Evolutionary conservation across 2,888 invertebrate species (phyloP), one percentile per base, ranked within the genome.

Genomic region (Deilephila porcellus): DNA sequence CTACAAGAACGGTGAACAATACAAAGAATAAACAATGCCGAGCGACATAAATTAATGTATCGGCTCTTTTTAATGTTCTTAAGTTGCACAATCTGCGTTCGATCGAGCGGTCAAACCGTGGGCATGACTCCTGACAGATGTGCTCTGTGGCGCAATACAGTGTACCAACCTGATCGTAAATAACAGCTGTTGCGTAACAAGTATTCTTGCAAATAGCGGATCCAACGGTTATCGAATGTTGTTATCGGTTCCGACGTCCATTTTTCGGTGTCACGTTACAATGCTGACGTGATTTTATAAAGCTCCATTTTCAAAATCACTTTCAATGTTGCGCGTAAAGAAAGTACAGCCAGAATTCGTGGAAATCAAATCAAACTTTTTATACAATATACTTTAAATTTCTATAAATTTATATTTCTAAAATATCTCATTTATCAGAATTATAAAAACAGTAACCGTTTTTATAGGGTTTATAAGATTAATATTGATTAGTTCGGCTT

Each of bases 81-180:
- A 52, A 60, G 77, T 84, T 84, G 79, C 79, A 79, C 79, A 83
- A 81, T 60, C 20, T 52, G 67, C 6, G 67, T 75, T 72, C 76
- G 76, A 78, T 78, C 73, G 80, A 81, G 75, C 75, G 81, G 77
- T 72, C 79, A 77, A 76, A 73, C 81, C 78, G 83, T 83, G 80
- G 85, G 67, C 67, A 52, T 67, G 67, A 52, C 67, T 79, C 77
- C 77, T 77, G 78, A 73, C 80, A 85, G 83, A 85, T 85, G 84
- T 81, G 80, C 81, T 77, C 77, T 72, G 76, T 86, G 82, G 86
- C 82, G 86, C 82, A 86, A 86, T 79, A 79, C 79, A 83, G 85
- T 79, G 82, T 82, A 83, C 81, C 80, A 80, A 81, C 77, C 76
- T 72, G 78, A 79, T 80, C 75, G 79, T 81, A 82, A 82, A 83